phyloP scores from a whole-genome alignment of 2,888 invertebrate species.

The Embidobia sp. region DNA sequence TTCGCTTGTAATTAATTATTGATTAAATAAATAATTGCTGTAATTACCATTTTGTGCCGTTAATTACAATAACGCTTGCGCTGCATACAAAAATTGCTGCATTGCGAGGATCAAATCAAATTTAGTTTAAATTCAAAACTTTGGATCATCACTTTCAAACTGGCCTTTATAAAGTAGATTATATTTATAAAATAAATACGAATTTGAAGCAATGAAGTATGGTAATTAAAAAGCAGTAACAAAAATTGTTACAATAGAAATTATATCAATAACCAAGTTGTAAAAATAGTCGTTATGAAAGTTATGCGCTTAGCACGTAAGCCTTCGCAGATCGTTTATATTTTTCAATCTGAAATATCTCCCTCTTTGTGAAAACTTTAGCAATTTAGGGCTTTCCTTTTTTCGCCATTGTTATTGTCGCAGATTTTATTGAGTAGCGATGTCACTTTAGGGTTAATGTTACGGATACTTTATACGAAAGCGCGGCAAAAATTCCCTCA shows the following conservation, averaged over 20 bases:
- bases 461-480: constrained; percentile 18
- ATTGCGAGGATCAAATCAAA: too few relatives aligned
- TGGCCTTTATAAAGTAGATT: too few relatives aligned
- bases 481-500: constrained; percentile 2
- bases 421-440: constrained; percentile 37
- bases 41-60: too few relatives aligned
- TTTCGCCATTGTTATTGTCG: constrained; percentile 14
- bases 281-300: constrained; percentile 37
- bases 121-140: too few relatives aligned
- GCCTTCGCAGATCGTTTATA: constrained; percentile 31
- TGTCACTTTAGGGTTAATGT: constrained; percentile 34
- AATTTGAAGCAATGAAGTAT: too few relatives aligned
- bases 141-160: too few relatives aligned
- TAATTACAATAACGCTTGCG: too few relatives aligned
- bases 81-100: too few relatives aligned
- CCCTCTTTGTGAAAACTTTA: constrained; percentile 17
- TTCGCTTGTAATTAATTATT: too few relatives aligned
- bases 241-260: constrained; percentile 5
- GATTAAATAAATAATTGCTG: too few relatives aligned
- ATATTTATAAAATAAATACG: too few relatives aligned
- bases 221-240: too few relatives aligned
- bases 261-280: constrained; percentile 22
- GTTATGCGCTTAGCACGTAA: constrained; percentile 35
- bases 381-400: constrained; percentile 10
- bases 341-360: constrained; percentile 47